A percentile compares a stretch with the other conserved stretches of the same genome.
phyloP scores from a whole-genome alignment of 92 coral and sea anemone species.

The Metridium senile region DNA sequence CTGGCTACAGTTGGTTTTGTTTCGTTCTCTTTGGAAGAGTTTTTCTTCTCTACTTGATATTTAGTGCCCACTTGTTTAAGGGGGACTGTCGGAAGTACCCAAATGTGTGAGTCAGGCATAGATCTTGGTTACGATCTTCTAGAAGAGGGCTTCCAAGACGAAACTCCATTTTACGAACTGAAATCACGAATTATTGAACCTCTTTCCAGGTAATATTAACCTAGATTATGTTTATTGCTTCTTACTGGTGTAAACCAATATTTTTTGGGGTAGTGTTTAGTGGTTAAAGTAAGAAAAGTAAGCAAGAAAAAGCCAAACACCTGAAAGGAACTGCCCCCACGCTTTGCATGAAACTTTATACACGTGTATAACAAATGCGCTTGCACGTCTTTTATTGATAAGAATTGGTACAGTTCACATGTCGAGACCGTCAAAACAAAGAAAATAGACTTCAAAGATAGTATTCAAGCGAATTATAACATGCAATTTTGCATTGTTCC shows the following conservation, averaged over 20 bases:
- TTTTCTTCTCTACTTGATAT: constrained; percentile 1
- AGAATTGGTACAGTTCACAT: background rate
- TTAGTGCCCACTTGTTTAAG: constrained; percentile 26
- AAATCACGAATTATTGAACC: constrained; percentile 79
- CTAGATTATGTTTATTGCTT: background rate
- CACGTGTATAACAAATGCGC: constrained; percentile 14
- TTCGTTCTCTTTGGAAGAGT: constrained; percentile 8
- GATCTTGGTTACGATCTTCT: constrained; percentile 98
- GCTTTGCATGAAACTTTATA: constrained; percentile 18
- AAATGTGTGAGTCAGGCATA: constrained; percentile 99
- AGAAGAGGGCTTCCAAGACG: constrained; percentile 69
- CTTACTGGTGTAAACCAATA: background rate
- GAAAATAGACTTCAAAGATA: background rate
- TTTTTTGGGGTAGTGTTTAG: background rate
- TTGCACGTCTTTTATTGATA: constrained; percentile 3
- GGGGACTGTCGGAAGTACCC: constrained; percentile 66
- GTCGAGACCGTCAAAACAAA: background rate
- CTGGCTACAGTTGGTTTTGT: background rate
- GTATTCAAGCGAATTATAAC: background rate
- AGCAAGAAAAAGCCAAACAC: background rate
- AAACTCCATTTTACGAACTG: constrained; percentile 62
- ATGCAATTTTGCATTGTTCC: background rate
- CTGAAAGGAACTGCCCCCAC: constrained; percentile 56
- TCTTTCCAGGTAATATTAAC: constrained; percentile 51
- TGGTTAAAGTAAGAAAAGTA: background rate